Percentiles rank a stretch among this genome's conserved stretches.
Conservation (phyloP, 2,888 invertebrate genomes). For the Morpho helenor region DNA sequence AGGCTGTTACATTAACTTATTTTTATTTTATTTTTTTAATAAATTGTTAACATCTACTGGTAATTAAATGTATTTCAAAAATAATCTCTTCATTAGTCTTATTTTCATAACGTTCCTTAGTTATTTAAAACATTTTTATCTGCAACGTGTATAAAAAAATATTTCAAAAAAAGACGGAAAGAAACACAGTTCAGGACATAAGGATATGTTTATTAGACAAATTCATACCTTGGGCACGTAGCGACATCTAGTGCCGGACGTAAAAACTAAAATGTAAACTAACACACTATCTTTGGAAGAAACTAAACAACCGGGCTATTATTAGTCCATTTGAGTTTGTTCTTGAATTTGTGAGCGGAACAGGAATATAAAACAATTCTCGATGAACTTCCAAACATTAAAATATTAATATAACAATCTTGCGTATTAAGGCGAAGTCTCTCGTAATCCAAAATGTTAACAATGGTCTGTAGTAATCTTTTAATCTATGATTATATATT, state of each 20-base stretch:
- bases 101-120: too few species aligned
- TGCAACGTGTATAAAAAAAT: not conserved
- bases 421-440: slow-evolving; percentile 35
- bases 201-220: slow-evolving; percentile 78
- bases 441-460: slow-evolving; percentile 4
- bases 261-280: slow-evolving; percentile 60
- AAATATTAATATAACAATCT: slow-evolving; percentile 37
- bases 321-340: slow-evolving; percentile 39
- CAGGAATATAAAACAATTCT: slow-evolving; percentile 28
- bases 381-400: slow-evolving; percentile 42
- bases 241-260: slow-evolving; percentile 43
- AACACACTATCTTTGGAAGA: slow-evolving; percentile 75
- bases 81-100: too few species aligned
- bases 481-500: not conserved
- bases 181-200: slow-evolving; percentile 50
- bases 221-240: slow-evolving; percentile 59
- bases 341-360: slow-evolving; percentile 35
- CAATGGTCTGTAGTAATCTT: not conserved
- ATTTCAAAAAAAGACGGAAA: slow-evolving; percentile 6
- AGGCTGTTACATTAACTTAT: too few species aligned
- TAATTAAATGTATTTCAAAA: too few species aligned
- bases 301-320: slow-evolving; percentile 59
- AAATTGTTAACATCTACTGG: too few species aligned
- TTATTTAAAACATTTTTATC: too few species aligned
- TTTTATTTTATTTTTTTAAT: too few species aligned